A percentile compares a stretch with the other conserved stretches of the same genome.
phyloP scores from a whole-genome alignment of 1,140 invertebrate species.

The Atta colombica region DNA sequence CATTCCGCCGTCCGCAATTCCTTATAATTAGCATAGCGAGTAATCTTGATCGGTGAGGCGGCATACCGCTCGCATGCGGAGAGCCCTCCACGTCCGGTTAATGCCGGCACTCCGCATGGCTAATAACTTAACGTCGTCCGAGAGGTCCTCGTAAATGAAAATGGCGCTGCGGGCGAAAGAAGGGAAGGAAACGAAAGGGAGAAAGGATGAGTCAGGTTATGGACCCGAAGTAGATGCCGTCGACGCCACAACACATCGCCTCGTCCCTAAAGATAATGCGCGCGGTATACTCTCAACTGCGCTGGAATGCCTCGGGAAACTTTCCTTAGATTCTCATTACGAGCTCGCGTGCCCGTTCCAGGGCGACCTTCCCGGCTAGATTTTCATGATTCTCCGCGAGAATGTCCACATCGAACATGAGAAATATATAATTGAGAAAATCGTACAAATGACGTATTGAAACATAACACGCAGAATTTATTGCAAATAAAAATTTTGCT shows the following conservation, averaged over 20 bases:
- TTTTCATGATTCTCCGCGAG: conserved; percentile 29
- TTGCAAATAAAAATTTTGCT: not conserved
- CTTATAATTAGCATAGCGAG: conserved; percentile 58
- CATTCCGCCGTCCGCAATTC: conserved; percentile 60
- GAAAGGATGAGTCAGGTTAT: conserved; percentile 33
- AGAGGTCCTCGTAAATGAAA: conserved; percentile 73
- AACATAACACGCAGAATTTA: not conserved
- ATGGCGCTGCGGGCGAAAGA: conserved; percentile 47
- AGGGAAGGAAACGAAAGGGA: conserved; percentile 35
- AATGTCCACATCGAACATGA: not conserved
- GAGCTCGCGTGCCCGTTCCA: conserved; percentile 48
- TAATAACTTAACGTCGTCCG: conserved; percentile 78
- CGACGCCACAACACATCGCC: conserved; percentile 23
- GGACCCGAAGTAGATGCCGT: conserved; percentile 32
- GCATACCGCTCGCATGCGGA: conserved; percentile 51
- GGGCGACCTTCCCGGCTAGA: conserved; percentile 8
- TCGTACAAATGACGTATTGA: not conserved
- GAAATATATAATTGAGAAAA: conserved; percentile 8
- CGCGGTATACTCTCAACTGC: conserved; percentile 27
- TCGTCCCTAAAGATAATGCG: conserved; percentile 63
- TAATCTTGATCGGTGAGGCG: conserved; percentile 55
- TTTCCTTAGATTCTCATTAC: conserved; percentile 71
- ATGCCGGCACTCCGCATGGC: conserved; percentile 75
- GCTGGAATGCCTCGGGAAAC: conserved; percentile 56
- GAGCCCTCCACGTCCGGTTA: conserved; percentile 62